Evolutionary conservation across 1,140 invertebrate genomes (phyloP), one percentile per base, ranked within the genome.

Genomic region (Gerris buenoi): DNA sequence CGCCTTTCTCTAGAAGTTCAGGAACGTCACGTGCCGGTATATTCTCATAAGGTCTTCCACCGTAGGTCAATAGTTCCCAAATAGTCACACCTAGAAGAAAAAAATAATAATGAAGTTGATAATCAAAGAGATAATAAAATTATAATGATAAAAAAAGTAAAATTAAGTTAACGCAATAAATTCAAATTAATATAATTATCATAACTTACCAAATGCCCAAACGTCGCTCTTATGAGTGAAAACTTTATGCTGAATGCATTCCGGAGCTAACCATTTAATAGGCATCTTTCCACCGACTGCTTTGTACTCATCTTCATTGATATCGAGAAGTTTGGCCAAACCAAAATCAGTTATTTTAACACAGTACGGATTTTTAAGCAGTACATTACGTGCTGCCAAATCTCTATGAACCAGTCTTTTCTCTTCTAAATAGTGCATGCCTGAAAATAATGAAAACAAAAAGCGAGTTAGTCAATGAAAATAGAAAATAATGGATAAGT

Each of bases 271-370:
- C 97, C 97, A 99, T 78, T 98, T 98, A 67, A 98, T 97, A 0
- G 96, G 95, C 93, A 98, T 97, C 79, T 97, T 97, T 22, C 95
- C 95, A 2, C 94, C 95, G 25, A 88, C 90, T 2, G 94, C 94
- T 77, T 95, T 95, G 76, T 97, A 98, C 74, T 96, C 93, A 72
- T 97, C 93, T 75, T 97, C 93, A 76, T 97, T 92, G 62, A 91
- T 88, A 74, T 97, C 93, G 61, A 98, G 79, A 5, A 98, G 79
- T 77, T 98, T 98, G 0, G 95, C 95, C 65, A 99, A 79, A 10
- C 97, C 97, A 75, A 99, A 99, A 79, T 99, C 97, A 2, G 96
- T 98, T 68, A 99, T 98, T 79, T 98, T 97, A 0, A 98, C 90
- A 76, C 91, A 93, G 33, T 86, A 89, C 0, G 92, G 90, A 0